phyloP scores from a whole-genome alignment of 1,140 invertebrate genomes.

The Sweltsa coloradensis region DNA sequence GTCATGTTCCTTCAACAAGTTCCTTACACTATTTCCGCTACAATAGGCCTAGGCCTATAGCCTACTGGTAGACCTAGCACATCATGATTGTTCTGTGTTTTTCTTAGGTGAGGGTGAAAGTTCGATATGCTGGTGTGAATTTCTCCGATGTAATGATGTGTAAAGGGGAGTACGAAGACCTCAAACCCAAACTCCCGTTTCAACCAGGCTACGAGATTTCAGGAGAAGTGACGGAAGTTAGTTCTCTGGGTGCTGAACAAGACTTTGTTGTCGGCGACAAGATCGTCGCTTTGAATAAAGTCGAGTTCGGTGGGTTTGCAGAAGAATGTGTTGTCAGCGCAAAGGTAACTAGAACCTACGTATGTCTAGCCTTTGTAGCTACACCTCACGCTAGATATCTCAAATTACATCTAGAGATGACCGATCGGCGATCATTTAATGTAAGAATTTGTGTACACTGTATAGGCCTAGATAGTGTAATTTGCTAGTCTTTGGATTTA shows the following conservation, averaged over 20 bases:
- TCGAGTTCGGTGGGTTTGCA: slow-evolving; percentile 36
- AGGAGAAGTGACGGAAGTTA: slow-evolving; percentile 34
- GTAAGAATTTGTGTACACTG: too few species aligned
- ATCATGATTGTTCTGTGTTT: slow-evolving; percentile 13
- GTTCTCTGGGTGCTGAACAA: slow-evolving; percentile 22
- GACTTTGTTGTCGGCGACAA: slow-evolving; percentile 32
- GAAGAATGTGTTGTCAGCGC: slow-evolving; percentile 36
- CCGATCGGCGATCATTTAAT: too few species aligned
- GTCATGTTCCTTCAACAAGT: too few species aligned
- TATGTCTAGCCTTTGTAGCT: too few species aligned
- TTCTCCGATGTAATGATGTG: slow-evolving; percentile 38
- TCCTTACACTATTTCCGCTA: too few species aligned
- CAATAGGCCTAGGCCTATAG: too few species aligned
- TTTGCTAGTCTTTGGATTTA: too few species aligned
- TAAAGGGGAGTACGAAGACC: slow-evolving; percentile 33
- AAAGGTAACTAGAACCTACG: slow-evolving; percentile 32
- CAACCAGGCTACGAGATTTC: slow-evolving; percentile 42
- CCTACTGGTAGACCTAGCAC: background rate
- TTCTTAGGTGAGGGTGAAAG: slow-evolving; percentile 39
- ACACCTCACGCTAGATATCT: too few species aligned
- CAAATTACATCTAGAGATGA: too few species aligned
- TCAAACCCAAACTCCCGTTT: slow-evolving; percentile 33
- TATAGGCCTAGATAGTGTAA: too few species aligned
- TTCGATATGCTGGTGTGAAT: slow-evolving; percentile 45
- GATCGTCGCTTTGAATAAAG: slow-evolving; percentile 39